Evolutionary conservation across 2,888 invertebrate genomes (phyloP).

Genomic region (Drosophila gaucha): DNA sequence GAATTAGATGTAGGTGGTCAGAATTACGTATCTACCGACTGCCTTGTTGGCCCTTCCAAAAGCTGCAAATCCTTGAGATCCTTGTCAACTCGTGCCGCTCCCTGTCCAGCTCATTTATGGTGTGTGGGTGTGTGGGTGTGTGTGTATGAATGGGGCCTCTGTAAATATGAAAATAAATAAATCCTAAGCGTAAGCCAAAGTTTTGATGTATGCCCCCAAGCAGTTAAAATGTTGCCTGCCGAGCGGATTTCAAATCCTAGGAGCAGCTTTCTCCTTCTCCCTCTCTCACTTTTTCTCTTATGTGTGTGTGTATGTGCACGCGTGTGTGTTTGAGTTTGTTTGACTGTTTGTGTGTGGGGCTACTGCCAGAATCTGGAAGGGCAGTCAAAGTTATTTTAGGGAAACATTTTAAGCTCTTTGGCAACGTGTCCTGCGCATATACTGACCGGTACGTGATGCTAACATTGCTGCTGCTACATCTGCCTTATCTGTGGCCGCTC

Average conservation of each 20-base stretch:
- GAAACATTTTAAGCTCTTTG: conserved; percentile 79
- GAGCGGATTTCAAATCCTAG: conserved; percentile 71
- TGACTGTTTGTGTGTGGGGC: conserved; percentile 29
- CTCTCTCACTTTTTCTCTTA: background rate
- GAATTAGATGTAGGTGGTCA: conserved; percentile 74
- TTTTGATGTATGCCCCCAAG: conserved; percentile 81
- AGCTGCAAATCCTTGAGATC: conserved; percentile 82
- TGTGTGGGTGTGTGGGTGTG: conserved; percentile 13
- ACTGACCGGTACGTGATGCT: conserved; percentile 56
- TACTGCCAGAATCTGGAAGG: conserved; percentile 51
- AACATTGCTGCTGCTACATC: conserved; percentile 36
- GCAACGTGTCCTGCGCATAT: conserved; percentile 74
- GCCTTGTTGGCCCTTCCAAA: conserved; percentile 41
- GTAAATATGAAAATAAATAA: conserved; percentile 82
- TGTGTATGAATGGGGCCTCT: conserved; percentile 54
- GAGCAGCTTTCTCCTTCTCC: conserved; percentile 32
- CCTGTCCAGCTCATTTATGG: conserved; percentile 52
- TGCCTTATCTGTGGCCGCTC: conserved; percentile 69
- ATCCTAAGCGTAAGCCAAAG: conserved; percentile 79
- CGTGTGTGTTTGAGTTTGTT: conserved; percentile 29
- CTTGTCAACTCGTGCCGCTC: conserved; percentile 56
- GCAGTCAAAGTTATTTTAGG: conserved; percentile 77
- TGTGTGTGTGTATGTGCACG: background rate
- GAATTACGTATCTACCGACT: conserved; percentile 28
- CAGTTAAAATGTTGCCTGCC: conserved; percentile 71